Base-by-base conservation (phyloP, 1,140 invertebrate genomes). In the Drosophila pachea region DNA sequence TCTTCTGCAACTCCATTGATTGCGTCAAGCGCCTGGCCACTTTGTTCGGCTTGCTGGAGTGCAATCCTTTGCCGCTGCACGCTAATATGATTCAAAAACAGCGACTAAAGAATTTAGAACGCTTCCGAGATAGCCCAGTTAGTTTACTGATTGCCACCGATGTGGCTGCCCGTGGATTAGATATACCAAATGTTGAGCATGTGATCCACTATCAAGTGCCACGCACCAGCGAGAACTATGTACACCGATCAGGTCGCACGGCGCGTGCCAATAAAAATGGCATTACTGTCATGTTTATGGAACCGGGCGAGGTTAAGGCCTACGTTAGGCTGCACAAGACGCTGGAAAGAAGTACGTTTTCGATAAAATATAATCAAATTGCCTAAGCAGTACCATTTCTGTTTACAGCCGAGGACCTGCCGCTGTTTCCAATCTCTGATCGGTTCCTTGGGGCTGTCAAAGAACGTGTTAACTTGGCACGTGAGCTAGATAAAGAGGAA, bases 1-100 rank as follows among this genome's bases (percentile, higher is more conserved):
- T 99, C n/a, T 99, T 99, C 91, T 97, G 96, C 78, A 99, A 99
- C 90, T 98, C 97, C 55, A 98, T 99, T 64, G 96, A 97, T 59
- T 97, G 97, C 90, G 95, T 99, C 0, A 94, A 93, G 89, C 90
- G 96, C 63, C 91, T 99, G 43, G 92, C 94, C 0, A 95, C 95
- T 59, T 89, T 99, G 14, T 94, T 99, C 38, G 92, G 91, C 0
- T 89, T 97, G 63, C 91, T 99, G 4, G 91, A 95, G 55, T 94
- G 94, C 84, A 91, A 93, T 52, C 95, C 97, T 3, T 90, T 98
- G 49, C 93, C 97, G 0, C 87, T 99, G 0, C 98, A 99, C 91
- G 97, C 98, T 0, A 95, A 94, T 74, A 98, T 99, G 98, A 94
- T 95, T 43, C 98, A 99, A 86, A 93, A 95, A 81, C 97, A 98